Conservation (phyloP, 1,140 invertebrate species). For the Kradibia gibbosae region DNA sequence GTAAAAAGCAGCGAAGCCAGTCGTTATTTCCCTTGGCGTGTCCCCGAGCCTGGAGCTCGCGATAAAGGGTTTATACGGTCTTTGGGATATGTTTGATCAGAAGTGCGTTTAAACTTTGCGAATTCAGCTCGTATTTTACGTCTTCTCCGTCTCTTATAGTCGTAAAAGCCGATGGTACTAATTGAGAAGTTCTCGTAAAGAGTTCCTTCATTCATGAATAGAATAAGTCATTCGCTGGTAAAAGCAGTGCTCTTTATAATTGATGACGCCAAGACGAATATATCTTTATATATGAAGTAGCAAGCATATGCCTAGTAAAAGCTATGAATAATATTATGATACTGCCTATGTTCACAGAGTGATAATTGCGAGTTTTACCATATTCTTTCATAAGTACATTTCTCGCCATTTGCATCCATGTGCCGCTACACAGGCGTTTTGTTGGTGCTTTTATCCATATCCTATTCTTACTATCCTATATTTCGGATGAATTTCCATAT, state of each 20-base stretch:
- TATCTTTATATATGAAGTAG: not conserved
- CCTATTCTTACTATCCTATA: not conserved
- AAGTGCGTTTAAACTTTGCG: not conserved
- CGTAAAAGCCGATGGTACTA: not conserved
- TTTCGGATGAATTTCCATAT: not conserved
- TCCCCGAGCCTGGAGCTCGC: not conserved
- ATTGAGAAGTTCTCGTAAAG: not conserved
- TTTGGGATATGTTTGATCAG: conserved; percentile 15
- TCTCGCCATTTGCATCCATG: not conserved
- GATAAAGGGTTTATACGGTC: not conserved
- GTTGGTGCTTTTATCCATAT: not conserved
- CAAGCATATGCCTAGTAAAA: too few relatives aligned
- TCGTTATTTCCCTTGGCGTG: not conserved
- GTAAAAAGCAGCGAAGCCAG: not conserved
- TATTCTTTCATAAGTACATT: not conserved
- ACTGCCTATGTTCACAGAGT: not conserved
- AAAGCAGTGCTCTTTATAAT: not conserved
- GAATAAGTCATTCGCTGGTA: not conserved
- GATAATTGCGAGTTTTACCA: not conserved
- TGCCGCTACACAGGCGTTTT: not conserved
- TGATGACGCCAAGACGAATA: not conserved
- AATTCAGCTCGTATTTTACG: conserved; percentile 5
- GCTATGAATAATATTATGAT: not conserved
- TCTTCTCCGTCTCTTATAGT: not conserved
- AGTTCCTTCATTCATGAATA: not conserved